Evolutionary conservation across 1,140 invertebrate species (phyloP), one percentile per base, ranked within the genome.

Genomic region (Hypsibius dujardini): DNA sequence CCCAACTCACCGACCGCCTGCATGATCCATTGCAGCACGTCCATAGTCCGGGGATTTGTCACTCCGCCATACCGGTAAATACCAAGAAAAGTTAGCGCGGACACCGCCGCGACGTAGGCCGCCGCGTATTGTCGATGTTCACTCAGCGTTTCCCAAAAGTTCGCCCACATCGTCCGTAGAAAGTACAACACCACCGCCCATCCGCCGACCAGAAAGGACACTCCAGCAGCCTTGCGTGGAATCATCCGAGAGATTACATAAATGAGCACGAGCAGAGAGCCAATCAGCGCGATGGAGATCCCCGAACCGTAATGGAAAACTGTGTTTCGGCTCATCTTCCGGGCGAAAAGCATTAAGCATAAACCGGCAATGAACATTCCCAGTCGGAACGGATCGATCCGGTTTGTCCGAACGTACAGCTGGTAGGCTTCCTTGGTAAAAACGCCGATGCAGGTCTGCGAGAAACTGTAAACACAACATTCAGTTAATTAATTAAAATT

Each of bases 61-160:
- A 92, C 86, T 1, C 92, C 91, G 0, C 92, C 92, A 76, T 88
- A 84, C 73, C 89, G 85, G 78, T 96, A 96, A 79, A 90, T 91
- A 70, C 91, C 80, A 2, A 89, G 79, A 76, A 94, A 92, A 76
- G 90, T 92, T 1, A 92, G 77, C 1, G 90, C 73, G 14, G 87
- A 86, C 1, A 86, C 86, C 46, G 84, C 73, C 1, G 87, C 74
- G 15, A 88, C 81, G 77, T 95, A 95, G 80, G 86, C 87, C n/a
- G 88, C 75, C 0, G 90, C 81, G 76, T 87, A 88, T 1, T 84
- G 83, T 75, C 84, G 84, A 77, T 92, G 90, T 56, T 84, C 81
- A 1, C 85, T 73, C 2, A 87, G 60, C 59, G 92, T 84, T 1
- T 84, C 75, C 62, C 86, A 83, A 2, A 88, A 78, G 76, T 92